phyloP scores from a whole-genome alignment of 2,888 invertebrate species.

The Clusia tigrina region DNA sequence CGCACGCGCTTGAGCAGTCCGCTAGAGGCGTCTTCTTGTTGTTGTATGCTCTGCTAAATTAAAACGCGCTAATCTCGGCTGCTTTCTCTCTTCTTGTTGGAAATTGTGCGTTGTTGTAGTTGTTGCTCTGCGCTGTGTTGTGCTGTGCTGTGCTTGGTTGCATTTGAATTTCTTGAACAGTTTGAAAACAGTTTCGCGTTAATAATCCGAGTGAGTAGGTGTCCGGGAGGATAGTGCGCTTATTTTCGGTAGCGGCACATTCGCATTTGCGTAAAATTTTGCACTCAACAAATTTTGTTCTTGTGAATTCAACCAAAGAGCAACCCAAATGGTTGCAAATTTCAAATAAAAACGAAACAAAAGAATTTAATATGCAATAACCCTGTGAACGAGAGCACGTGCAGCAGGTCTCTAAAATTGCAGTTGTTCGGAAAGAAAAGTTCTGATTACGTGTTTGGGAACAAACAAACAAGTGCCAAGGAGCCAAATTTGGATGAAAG shows the following conservation, averaged over 20 bases:
- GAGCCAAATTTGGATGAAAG: too few species aligned
- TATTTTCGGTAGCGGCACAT: background rate
- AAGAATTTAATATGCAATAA: background rate
- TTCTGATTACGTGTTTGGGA: too few species aligned
- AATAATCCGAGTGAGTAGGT: slow-evolving; percentile 36
- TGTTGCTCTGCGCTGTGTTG: slow-evolving; percentile 11
- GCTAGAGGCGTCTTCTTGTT: background rate
- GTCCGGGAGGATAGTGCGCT: slow-evolving; percentile 18
- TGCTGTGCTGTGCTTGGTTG: slow-evolving; percentile 15
- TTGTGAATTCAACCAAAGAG: slow-evolving; percentile 1
- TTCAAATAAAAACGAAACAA: slow-evolving; percentile 1
- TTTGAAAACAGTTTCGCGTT: slow-evolving; percentile 36
- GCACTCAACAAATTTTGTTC: slow-evolving; percentile 6
- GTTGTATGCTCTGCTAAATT: background rate
- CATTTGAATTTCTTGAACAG: slow-evolving; percentile 1
- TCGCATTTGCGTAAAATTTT: background rate
- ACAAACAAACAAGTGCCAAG: too few species aligned
- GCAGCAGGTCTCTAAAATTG: background rate
- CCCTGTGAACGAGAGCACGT: background rate
- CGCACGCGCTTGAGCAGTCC: background rate
- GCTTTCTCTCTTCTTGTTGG: background rate
- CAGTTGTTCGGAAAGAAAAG: background rate
- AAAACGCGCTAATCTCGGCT: background rate
- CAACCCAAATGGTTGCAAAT: background rate
- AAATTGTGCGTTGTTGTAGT: background rate